These are phyloP conservation scores for Drosophila truncata DNA, from an alignment of 1,140 invertebrate genomes.

Conservation along the genomic window DNA sequence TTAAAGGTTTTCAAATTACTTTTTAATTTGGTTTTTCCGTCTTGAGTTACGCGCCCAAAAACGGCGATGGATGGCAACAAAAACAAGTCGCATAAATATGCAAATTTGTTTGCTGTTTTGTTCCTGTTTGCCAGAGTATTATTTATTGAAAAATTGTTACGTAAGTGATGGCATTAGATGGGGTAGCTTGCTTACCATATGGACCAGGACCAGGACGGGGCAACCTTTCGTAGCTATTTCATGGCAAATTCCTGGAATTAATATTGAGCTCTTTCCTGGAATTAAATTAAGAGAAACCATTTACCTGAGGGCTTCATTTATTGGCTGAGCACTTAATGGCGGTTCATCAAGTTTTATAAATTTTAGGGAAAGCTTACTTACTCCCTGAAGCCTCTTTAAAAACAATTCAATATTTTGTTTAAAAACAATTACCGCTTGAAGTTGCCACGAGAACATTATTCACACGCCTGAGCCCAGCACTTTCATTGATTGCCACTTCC, in stretches of 20 bases:
- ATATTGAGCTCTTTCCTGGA: slow-evolving; percentile 9
- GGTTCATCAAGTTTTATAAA: not conserved
- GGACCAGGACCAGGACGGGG: not conserved
- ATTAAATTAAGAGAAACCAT: not conserved
- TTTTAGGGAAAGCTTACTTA: not conserved
- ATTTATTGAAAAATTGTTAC: slow-evolving; percentile 70
- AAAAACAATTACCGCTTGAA: slow-evolving; percentile 26
- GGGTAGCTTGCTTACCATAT: slow-evolving; percentile 5
- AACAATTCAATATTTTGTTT: not conserved
- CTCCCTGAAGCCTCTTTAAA: not conserved
- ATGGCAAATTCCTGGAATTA: slow-evolving; percentile 15
- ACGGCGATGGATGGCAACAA: slow-evolving; percentile 54
- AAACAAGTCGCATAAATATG: slow-evolving; percentile 78
- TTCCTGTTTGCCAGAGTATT: slow-evolving; percentile 16
- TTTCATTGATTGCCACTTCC: slow-evolving; percentile 53
- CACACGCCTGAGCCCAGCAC: slow-evolving; percentile 11
- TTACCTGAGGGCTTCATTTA: not conserved
- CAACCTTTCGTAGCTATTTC: not conserved
- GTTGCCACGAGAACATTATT: slow-evolving; percentile 2
- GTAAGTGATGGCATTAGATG: slow-evolving; percentile 33
- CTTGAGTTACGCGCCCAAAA: slow-evolving; percentile 72
- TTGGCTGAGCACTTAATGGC: not conserved
- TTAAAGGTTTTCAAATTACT: slow-evolving; percentile 83
- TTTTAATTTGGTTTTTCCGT: slow-evolving; percentile 83
- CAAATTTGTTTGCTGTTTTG: slow-evolving; percentile 71